A percentile compares a stretch with the other conserved stretches of the same genome.
These are phyloP conservation scores for Antrozous pallidus DNA, from an alignment of 2,797 vertebrate genomes.

Conservation along the genomic window DNA sequence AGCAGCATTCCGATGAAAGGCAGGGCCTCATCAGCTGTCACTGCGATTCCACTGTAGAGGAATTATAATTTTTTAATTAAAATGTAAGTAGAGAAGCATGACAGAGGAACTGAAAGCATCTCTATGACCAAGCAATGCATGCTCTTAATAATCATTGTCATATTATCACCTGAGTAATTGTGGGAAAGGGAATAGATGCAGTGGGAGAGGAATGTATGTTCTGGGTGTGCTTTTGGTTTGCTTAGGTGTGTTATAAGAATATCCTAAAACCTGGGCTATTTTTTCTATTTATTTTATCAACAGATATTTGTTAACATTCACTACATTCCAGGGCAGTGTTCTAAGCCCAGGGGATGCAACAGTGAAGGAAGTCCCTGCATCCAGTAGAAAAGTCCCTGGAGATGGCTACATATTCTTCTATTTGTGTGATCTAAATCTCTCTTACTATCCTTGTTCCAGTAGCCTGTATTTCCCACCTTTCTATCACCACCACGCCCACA, in stretches of 20 bases:
- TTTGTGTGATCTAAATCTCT: not conserved
- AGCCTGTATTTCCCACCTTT: constrained; percentile 26
- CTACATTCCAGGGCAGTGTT: not conserved
- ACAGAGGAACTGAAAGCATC: not conserved
- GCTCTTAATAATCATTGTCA: not conserved
- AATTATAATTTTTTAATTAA: constrained; percentile 52
- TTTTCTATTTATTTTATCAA: not conserved
- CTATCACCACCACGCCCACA: not conserved
- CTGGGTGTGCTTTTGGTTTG: not conserved
- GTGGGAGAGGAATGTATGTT: not conserved
- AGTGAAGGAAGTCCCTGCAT: not conserved
- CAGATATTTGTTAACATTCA: not conserved
- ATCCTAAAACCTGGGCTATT: not conserved
- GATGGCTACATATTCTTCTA: not conserved
- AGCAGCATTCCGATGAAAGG: not conserved
- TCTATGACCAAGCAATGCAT: not conserved
- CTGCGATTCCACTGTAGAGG: not conserved
- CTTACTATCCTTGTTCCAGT: not conserved
- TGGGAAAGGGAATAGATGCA: not conserved
- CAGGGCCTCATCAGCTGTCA: not conserved
- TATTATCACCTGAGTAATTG: not conserved
- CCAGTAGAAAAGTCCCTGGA: not conserved
- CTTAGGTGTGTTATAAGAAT: not conserved
- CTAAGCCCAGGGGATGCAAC: not conserved
- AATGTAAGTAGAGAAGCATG: constrained; percentile 23